Conservation (phyloP, 2,888 invertebrate species). For the Diarsia brunnea region DNA sequence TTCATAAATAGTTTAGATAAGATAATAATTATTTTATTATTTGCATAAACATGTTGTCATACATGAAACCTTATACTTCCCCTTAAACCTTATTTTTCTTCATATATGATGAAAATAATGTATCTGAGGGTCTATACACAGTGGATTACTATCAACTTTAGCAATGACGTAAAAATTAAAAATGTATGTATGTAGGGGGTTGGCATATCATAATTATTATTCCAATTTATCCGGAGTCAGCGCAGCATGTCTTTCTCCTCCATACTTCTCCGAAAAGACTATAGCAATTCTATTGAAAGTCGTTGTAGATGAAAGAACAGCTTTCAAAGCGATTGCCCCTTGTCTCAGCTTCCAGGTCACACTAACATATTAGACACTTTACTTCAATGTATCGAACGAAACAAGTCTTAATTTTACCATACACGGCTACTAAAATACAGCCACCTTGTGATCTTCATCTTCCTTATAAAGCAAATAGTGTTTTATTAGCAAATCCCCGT, state of each 20-base stretch:
- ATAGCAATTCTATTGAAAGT: neutral
- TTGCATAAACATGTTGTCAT: too few relatives aligned
- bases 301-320: neutral
- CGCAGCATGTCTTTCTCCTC: too few relatives aligned
- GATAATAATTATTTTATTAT: too few relatives aligned
- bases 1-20: neutral
- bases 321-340: neutral
- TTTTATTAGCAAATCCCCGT: constrained; percentile 40
- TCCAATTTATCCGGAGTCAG: too few relatives aligned
- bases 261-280: neutral
- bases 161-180: neutral
- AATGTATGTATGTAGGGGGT: neutral
- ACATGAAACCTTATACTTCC: too few relatives aligned
- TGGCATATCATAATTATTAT: neutral
- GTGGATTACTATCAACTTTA: neutral
- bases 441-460: constrained; percentile 7
- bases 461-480: constrained; percentile 48
- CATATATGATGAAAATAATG: neutral
- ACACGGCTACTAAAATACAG: constrained; percentile 6
- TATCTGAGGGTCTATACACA: neutral
- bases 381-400: neutral
- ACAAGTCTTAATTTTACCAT: constrained; percentile 31
- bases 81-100: too few relatives aligned
- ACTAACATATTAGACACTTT: constrained; percentile 7
- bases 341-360: neutral